phyloP scores from a whole-genome alignment of 2,797 vertebrate species.

The Ceryle rudis region DNA sequence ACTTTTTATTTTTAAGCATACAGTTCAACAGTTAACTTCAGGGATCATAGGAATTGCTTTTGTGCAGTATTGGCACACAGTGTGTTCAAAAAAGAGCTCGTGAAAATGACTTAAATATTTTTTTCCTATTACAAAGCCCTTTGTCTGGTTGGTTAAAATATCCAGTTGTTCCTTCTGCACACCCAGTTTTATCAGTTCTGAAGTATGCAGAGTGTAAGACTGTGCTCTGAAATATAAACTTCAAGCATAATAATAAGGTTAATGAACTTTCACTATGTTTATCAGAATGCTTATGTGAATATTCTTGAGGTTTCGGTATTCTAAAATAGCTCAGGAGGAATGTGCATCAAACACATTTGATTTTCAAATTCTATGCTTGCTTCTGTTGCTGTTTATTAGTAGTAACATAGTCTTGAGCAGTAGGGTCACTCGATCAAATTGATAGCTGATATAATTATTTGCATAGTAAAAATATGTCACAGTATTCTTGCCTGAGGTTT shows the following conservation, averaged over 20 bases:
- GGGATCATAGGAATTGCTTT: neutral
- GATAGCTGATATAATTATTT: constrained; percentile 18
- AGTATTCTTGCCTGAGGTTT: constrained; percentile 21
- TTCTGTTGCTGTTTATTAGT: constrained; percentile 34
- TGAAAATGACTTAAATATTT: neutral
- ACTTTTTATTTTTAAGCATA: neutral
- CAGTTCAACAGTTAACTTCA: neutral
- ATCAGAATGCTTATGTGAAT: neutral
- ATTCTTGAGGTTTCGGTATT: constrained; percentile 5
- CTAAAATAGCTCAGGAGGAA: neutral
- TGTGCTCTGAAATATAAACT: neutral
- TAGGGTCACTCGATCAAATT: constrained; percentile 23
- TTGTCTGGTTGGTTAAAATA: neutral
- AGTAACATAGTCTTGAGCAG: neutral
- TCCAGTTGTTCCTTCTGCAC: neutral
- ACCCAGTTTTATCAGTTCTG: neutral
- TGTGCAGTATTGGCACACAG: neutral
- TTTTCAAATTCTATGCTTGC: neutral
- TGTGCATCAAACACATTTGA: neutral
- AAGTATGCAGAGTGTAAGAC: neutral
- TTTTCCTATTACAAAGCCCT: neutral
- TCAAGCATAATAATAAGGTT: neutral
- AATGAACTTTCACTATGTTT: neutral
- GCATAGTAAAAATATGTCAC: constrained; percentile 40
- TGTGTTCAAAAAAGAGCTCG: neutral